These are phyloP conservation scores for Platycercus adscitus DNA, from an alignment of 2,113 vertebrate species.

Conservation along the genomic window DNA sequence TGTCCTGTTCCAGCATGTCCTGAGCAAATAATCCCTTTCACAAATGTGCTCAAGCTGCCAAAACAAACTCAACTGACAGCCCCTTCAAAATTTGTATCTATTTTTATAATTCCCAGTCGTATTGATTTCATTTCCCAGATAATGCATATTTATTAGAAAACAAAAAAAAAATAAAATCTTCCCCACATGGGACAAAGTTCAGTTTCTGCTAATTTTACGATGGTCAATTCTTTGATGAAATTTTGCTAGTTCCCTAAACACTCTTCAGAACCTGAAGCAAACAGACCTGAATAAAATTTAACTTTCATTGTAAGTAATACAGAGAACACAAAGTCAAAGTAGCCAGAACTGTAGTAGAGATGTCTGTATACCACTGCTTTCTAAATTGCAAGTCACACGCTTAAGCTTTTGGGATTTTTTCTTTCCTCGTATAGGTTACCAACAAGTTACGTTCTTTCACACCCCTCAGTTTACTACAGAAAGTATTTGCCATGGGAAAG, in stretches of 20 bases:
- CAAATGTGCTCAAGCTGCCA: neutral
- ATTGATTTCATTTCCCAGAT: accelerated
- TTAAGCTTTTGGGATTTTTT: neutral
- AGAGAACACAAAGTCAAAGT: accelerated
- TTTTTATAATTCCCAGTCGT: neutral
- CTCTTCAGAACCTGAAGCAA: neutral
- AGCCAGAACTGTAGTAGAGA: neutral
- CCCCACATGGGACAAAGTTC: neutral
- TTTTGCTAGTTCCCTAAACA: neutral
- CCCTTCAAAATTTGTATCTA: neutral
- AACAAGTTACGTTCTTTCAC: neutral
- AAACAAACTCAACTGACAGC: neutral
- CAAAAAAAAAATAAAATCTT: neutral
- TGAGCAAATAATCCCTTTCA: neutral
- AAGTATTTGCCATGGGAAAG: neutral
- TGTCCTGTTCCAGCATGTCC: neutral
- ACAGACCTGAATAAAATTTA: accelerated
- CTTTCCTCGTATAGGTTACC: neutral
- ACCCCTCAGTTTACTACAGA: neutral
- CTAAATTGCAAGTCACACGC: neutral
- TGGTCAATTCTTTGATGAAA: neutral
- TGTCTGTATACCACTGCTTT: neutral
- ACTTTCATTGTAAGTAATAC: accelerated
- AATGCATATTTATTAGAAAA: accelerated
- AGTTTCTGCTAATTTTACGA: neutral